Evolutionary conservation across 2,113 vertebrate species (phyloP).

Genomic region (Xyliphius kryptos): DNA sequence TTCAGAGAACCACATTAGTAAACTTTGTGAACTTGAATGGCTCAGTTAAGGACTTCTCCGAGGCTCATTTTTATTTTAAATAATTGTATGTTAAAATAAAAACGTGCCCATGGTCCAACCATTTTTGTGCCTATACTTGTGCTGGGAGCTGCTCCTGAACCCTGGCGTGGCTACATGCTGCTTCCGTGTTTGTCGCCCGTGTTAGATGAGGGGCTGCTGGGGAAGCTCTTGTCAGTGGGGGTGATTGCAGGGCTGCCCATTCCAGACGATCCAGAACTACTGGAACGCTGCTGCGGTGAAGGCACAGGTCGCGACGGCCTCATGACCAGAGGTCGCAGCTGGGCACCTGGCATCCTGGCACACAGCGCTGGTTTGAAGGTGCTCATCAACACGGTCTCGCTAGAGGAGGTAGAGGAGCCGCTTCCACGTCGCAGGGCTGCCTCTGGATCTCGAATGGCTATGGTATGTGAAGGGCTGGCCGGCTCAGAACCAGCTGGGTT

Average conservation of each 20-base stretch:
- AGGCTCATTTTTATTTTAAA: constrained; percentile 12
- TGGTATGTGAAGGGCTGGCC: constrained; percentile 91
- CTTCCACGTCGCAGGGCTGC: constrained; percentile 91
- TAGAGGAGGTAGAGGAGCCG: constrained; percentile 71
- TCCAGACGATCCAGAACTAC: constrained; percentile 91
- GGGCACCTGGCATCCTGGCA: constrained; percentile 78
- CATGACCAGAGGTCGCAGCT: constrained; percentile 83
- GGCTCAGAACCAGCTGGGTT: constrained; percentile 85
- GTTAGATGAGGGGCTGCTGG: constrained; percentile 58
- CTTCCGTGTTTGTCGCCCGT: constrained; percentile 75
- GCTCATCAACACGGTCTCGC: constrained; percentile 81
- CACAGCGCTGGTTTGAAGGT: constrained; percentile 92
- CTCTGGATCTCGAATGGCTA: constrained; percentile 91
- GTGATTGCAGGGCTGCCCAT: constrained; percentile 90
- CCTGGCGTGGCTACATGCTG: constrained; percentile 71
- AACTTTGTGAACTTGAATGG: constrained; percentile 44
- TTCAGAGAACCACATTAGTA: constrained; percentile 41
- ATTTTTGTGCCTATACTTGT: constrained; percentile 13
- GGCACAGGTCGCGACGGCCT: constrained; percentile 69
- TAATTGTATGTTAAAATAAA: background rate
- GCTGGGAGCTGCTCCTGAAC: background rate
- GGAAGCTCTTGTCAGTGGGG: constrained; percentile 92
- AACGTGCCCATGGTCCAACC: background rate
- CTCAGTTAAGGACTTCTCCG: constrained; percentile 31
- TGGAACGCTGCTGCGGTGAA: constrained; percentile 85